Evolutionary conservation across 2,113 vertebrate species (phyloP).

Genomic region (Neogale vison): DNA sequence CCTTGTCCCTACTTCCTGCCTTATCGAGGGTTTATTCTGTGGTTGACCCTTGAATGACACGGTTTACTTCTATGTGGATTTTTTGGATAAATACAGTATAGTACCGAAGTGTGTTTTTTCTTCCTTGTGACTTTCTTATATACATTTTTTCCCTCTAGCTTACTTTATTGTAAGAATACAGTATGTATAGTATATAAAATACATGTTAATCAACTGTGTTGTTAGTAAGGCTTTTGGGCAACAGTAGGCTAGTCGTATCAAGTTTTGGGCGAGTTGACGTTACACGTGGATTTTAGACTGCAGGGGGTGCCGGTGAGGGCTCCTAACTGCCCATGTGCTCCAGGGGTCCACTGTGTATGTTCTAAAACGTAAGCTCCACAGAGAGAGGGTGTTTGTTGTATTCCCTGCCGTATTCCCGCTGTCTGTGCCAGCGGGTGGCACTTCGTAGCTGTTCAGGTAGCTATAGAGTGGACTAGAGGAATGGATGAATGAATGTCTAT

Average conservation of each 20-base stretch:
- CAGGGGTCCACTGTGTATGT: neutral
- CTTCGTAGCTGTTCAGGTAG: neutral
- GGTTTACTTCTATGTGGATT: neutral
- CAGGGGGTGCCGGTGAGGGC: neutral
- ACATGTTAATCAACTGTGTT: neutral
- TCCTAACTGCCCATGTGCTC: neutral
- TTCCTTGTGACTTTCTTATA: neutral
- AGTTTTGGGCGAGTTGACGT: neutral
- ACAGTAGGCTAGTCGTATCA: neutral
- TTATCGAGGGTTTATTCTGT: neutral
- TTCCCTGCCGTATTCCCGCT: neutral
- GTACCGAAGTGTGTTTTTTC: neutral
- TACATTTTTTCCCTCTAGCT: neutral
- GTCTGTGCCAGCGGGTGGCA: neutral
- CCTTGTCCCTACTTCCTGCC: neutral
- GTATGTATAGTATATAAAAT: neutral
- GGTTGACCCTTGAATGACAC: neutral
- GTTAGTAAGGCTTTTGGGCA: neutral
- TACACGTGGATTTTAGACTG: neutral
- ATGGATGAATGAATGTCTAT: neutral
- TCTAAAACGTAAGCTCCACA: neutral
- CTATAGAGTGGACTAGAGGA: neutral
- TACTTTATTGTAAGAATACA: neutral
- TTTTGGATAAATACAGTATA: neutral
- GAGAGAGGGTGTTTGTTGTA: neutral